Base-by-base conservation (phyloP, 1,140 invertebrate genomes). In the Diploscapter pachys region DNA sequence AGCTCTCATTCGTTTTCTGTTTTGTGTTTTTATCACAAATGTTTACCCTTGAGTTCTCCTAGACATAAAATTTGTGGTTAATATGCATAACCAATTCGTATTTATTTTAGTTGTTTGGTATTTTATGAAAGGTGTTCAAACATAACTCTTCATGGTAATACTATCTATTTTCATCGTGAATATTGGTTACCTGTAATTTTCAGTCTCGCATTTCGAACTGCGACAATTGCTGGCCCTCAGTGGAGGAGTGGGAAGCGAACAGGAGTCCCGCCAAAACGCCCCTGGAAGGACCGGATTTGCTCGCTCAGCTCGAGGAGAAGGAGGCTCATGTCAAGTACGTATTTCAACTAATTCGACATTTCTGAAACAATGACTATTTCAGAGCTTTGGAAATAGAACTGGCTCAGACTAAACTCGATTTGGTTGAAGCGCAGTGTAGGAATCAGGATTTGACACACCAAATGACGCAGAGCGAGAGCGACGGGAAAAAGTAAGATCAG, bases 401-500 rank as follows among this genome's bases (percentile, higher is more conserved):
- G 72, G 96, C 95, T 3, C 92, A 95, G 85, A 95, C 95, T 0
- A 99, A 99, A 86, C 88, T 99, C 77, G 94, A 94, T 0, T 91
- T 97, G 71, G 96, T 98, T 3, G 94, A 99, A 88, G 92, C 94
- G 0, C 93, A 98, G 87, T 98, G 96, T 88, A 91, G 92, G 81
- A 97, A 95, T 89, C 94, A 96, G 89, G 92, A 92, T 85, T 79
- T 80, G 52, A 49, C 67, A 57, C 78, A 85, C 77, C 85, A 85
- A 61, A 79, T 84, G 63, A 66, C 57, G 13, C 67, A 81, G 53
- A 79, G 52, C 51, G 78, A 79, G 48, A 79, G 72, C 55, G 78
- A 78, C 59, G 76, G 78, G 3, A 79, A 67, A 53, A 73, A 56
- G 66, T 78, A 54, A 65, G 31, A 31, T 31, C 31, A 31, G n/a